Conservation (phyloP, 2,113 vertebrate genomes). For the Mola mola region DNA sequence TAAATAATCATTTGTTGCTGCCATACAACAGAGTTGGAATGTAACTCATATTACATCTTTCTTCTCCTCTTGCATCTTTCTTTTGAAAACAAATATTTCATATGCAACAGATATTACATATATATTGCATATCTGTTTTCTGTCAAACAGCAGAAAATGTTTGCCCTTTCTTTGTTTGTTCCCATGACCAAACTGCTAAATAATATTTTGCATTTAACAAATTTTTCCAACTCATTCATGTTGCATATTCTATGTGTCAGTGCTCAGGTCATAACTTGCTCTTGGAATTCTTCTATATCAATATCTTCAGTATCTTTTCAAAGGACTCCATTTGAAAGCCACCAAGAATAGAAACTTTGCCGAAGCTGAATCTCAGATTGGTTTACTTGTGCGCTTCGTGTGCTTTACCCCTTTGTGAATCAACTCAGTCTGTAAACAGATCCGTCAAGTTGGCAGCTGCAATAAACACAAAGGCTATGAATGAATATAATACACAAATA, state of each 20-base stretch:
- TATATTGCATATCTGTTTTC: not conserved
- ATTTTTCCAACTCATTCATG: constrained; percentile 10
- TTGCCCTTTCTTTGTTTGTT: constrained; percentile 1
- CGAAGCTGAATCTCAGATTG: constrained; percentile 2
- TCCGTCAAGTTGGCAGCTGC: constrained; percentile 17
- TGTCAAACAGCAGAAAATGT: constrained; percentile 23
- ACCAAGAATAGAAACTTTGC: constrained; percentile 19
- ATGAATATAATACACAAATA: constrained; percentile 38
- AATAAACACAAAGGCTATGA: constrained; percentile 15
- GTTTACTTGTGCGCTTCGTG: constrained; percentile 3
- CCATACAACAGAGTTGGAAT: no score
- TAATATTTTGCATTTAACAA: constrained; percentile 20
- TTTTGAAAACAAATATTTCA: no score
- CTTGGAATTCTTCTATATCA: not conserved
- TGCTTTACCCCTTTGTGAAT: constrained; percentile 5
- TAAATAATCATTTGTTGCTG: no score
- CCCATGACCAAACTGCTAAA: constrained; percentile 1
- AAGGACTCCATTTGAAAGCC: not conserved
- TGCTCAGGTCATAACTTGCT: constrained; percentile 8
- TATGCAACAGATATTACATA: no score
- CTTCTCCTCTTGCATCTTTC: no score
- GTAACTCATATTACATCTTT: no score
- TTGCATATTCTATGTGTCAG: not conserved
- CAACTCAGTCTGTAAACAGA: constrained; percentile 10
- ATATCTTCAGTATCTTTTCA: constrained; percentile 10